These are phyloP conservation scores for Galbula dea DNA, from an alignment of 2,113 vertebrate species.

Conservation along the genomic window DNA sequence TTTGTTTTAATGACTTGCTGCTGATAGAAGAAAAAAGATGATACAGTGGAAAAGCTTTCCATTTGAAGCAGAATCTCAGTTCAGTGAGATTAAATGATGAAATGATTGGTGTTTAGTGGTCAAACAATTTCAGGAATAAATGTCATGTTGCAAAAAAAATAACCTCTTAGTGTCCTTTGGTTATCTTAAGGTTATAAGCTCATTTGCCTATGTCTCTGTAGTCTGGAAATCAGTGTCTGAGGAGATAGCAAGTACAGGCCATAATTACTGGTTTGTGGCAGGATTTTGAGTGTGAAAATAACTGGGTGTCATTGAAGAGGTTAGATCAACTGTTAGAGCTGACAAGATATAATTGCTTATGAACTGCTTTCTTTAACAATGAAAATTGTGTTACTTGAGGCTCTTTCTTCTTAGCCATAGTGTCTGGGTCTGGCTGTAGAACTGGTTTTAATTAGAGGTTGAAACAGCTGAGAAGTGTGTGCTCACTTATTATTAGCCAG, in stretches of 20 bases:
- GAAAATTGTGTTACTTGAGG: constrained; percentile 35
- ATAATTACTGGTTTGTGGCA: constrained; percentile 61
- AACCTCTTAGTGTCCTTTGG: constrained; percentile 20
- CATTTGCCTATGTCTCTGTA: constrained; percentile 29
- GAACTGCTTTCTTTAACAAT: constrained; percentile 47
- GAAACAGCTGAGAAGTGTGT: constrained; percentile 20
- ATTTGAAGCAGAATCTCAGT: background rate
- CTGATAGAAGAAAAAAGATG: background rate
- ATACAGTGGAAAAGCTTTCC: background rate
- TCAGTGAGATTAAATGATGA: background rate
- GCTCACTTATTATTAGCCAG: constrained; percentile 27
- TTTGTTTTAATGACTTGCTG: constrained; percentile 16
- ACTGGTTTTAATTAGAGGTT: constrained; percentile 60
- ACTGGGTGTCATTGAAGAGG: constrained; percentile 70
- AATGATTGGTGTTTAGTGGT: constrained; percentile 4
- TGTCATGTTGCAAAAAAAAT: constrained; percentile 49
- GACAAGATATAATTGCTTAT: constrained; percentile 77
- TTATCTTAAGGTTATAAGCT: constrained; percentile 57
- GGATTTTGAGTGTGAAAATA: constrained; percentile 72
- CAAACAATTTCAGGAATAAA: constrained; percentile 52
- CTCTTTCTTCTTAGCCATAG: constrained; percentile 28
- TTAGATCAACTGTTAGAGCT: constrained; percentile 70
- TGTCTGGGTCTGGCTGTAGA: constrained; percentile 14
- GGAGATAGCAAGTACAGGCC: constrained; percentile 1
- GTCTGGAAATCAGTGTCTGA: constrained; percentile 37